These are phyloP conservation scores for Sicus ferrugineus DNA, from an alignment of 2,888 invertebrate genomes.

Conservation along the genomic window DNA sequence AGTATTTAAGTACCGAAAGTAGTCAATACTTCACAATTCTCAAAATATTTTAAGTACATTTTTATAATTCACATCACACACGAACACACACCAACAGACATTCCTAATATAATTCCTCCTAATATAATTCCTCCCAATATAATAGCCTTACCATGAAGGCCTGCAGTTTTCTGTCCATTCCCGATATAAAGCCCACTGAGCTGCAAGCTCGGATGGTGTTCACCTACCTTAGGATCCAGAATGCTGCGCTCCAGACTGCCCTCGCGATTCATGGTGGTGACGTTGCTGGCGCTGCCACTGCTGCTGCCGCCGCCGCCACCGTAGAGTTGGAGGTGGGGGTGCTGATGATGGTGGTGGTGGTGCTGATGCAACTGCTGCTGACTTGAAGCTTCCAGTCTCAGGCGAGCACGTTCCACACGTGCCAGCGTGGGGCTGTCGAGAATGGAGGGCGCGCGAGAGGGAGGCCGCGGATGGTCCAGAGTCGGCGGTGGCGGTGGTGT, in stretches of 20 bases:
- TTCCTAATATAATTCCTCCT: background rate
- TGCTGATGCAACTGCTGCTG: constrained; percentile 46
- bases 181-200: no score
- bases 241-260: constrained; percentile 60
- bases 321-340: constrained; percentile 41
- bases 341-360: constrained; percentile 39
- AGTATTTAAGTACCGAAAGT: background rate
- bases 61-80: no score
- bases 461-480: constrained; percentile 42
- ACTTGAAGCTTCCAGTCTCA: constrained; percentile 65
- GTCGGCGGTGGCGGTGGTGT: background rate
- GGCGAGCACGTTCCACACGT: constrained; percentile 69
- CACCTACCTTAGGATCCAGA: constrained; percentile 58
- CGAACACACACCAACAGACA: constrained; percentile 11
- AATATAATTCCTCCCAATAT: no score
- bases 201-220: background rate
- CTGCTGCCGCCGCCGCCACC: constrained; percentile 43
- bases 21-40: background rate
- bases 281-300: constrained; percentile 46
- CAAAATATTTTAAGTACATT: background rate
- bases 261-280: constrained; percentile 58
- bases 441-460: constrained; percentile 66
- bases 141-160: background rate
- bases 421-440: constrained; percentile 71
- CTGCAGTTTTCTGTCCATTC: background rate